Evolutionary conservation across 2,888 invertebrate species (phyloP).

Genomic region (Gymnocheta viridis): DNA sequence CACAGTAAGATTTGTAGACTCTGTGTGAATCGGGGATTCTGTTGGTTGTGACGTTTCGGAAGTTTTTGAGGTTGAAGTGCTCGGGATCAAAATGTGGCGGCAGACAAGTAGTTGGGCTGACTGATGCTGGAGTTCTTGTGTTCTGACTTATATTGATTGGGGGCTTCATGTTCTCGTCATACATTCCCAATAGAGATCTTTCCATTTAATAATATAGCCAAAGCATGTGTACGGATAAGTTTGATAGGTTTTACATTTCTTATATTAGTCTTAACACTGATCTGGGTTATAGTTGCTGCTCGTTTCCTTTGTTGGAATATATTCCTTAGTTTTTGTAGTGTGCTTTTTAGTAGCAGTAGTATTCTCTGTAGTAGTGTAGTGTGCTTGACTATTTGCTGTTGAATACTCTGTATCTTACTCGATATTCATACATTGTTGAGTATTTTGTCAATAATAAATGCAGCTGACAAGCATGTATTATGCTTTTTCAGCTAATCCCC

Average conservation of each 20-base stretch:
- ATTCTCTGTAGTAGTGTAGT: neutral
- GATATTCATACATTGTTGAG: too few species aligned
- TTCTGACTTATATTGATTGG: conserved; percentile 1
- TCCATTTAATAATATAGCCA: conserved; percentile 72
- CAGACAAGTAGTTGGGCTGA: conserved; percentile 17
- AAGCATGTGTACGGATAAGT: conserved; percentile 73
- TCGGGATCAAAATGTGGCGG: conserved; percentile 68
- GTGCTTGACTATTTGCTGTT: too few species aligned
- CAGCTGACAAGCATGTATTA: too few species aligned
- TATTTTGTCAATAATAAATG: too few species aligned
- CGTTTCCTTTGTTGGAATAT: neutral
- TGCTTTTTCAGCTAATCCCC: too few species aligned
- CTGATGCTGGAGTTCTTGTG: neutral
- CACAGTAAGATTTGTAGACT: neutral
- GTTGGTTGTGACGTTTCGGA: neutral
- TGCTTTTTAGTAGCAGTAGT: too few species aligned
- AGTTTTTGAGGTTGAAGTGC: neutral
- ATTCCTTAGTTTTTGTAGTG: too few species aligned
- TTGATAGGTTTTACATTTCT: conserved; percentile 6
- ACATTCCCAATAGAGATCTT: conserved; percentile 71
- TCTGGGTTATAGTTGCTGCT: neutral
- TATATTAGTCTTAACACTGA: neutral
- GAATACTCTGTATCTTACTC: too few species aligned
- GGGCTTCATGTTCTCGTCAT: conserved; percentile 72
- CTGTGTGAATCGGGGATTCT: neutral